Evolutionary conservation across 1,140 invertebrate species (phyloP).

Genomic region (Ylistrum balloti): DNA sequence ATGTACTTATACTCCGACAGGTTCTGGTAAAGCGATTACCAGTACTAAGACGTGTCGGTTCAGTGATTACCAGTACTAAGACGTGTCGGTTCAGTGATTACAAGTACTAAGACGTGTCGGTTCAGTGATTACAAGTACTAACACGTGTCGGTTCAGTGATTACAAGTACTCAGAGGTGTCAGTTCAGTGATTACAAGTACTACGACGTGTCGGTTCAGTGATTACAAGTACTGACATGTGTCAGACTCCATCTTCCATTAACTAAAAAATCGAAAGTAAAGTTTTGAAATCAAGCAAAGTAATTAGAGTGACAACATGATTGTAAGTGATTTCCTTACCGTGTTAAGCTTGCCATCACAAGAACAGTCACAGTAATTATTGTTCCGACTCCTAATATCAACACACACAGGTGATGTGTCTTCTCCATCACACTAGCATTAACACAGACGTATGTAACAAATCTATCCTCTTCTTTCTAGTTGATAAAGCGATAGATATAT

Average conservation of each 20-base stretch:
- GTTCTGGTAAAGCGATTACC: not conserved
- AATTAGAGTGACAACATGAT: too few species aligned
- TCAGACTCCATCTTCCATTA: too few species aligned
- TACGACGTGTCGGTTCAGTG: too few species aligned
- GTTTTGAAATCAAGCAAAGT: too few species aligned
- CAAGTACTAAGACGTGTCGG: not conserved
- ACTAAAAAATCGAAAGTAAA: too few species aligned
- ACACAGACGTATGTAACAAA: not conserved
- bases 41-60: not conserved
- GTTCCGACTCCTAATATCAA: not conserved
- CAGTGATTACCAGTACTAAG: not conserved
- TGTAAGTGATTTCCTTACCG: too few species aligned
- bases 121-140: not conserved
- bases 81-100: not conserved
- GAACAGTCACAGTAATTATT: not conserved
- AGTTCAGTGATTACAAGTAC: too few species aligned
- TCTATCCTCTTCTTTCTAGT: too few species aligned
- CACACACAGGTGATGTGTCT: not conserved
- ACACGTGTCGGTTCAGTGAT: not conserved
- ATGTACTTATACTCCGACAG: not conserved
- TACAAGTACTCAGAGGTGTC: not conserved
- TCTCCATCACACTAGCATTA: not conserved
- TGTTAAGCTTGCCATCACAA: not conserved
- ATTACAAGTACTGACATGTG: too few species aligned
- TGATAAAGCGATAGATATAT: not conserved